phyloP scores from a whole-genome alignment of 2,888 invertebrate species.

The Caenorhabditis macrosperma region DNA sequence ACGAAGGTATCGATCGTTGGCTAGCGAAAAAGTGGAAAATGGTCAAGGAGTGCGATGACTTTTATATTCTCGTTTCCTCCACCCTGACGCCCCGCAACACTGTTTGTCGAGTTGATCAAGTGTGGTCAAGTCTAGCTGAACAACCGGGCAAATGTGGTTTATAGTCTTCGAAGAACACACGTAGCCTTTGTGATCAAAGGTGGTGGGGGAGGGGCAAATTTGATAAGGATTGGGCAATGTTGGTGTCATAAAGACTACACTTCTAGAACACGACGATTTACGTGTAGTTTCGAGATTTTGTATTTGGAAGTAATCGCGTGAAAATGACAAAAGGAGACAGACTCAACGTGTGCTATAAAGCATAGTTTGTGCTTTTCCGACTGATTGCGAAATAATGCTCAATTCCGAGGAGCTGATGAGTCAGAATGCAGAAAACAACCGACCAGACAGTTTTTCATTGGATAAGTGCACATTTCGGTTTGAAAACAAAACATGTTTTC shows the following conservation, averaged over 20 bases:
- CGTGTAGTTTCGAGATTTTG: not conserved
- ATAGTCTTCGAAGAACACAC: conserved; percentile 50
- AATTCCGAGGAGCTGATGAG: no score
- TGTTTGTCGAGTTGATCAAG: conserved; percentile 36
- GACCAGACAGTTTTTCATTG: no score
- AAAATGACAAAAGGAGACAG: not conserved
- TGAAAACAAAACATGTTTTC: no score
- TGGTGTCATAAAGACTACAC: not conserved
- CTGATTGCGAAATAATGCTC: no score
- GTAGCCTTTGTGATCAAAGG: conserved; percentile 46
- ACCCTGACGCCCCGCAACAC: not conserved
- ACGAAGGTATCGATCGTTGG: conserved; percentile 9
- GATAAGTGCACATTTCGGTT: no score
- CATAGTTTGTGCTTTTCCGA: no score
- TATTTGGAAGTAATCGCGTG: no score
- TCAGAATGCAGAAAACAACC: no score
- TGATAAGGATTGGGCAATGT: conserved; percentile 15
- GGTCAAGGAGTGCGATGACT: conserved; percentile 9
- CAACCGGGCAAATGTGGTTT: conserved; percentile 38
- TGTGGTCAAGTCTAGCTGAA: conserved; percentile 47
- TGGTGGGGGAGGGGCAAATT: not conserved
- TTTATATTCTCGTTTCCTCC: conserved; percentile 21
- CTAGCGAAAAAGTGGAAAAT: conserved; percentile 9
- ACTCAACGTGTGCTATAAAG: no score
- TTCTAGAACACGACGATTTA: not conserved